Conservation (phyloP, 1,140 invertebrate genomes). For the Calycopis cecrops region DNA sequence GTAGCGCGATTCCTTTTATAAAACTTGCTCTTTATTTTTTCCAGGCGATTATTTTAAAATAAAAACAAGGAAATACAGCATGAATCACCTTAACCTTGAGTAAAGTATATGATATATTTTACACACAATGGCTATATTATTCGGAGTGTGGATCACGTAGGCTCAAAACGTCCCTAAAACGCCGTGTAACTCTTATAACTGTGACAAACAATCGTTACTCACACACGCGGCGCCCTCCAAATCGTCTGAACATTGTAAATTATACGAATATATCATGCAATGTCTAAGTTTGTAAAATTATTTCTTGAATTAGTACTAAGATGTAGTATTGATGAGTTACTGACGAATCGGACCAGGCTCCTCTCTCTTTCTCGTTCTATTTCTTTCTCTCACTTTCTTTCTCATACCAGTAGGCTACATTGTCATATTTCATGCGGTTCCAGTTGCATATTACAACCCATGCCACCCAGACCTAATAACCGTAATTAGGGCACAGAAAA, state of each 20-base stretch:
- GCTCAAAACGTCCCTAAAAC: not conserved
- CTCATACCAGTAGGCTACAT: too few species aligned
- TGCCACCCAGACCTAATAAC: too few species aligned
- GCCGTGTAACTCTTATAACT: not conserved
- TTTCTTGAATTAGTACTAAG: too few species aligned
- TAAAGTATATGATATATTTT: not conserved
- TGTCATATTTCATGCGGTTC: too few species aligned
- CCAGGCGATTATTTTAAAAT: not conserved
- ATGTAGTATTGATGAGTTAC: too few species aligned
- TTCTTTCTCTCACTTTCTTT: too few species aligned
- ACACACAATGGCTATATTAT: conserved; percentile 1
- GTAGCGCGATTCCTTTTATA: not conserved
- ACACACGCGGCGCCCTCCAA: not conserved
- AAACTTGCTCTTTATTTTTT: not conserved
- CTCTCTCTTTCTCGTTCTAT: too few species aligned
- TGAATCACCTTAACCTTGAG: not conserved
- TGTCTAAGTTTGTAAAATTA: too few species aligned
- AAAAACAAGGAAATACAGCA: not conserved
- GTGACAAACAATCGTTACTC: conserved; percentile 1
- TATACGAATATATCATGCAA: not conserved
- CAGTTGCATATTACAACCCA: too few species aligned
- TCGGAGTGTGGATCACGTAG: not conserved
- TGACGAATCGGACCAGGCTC: too few species aligned
- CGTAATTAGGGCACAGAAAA: too few species aligned
- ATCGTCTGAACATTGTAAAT: not conserved